Base-by-base conservation (phyloP, 2,797 vertebrate genomes). In the Poecilia picta region DNA sequence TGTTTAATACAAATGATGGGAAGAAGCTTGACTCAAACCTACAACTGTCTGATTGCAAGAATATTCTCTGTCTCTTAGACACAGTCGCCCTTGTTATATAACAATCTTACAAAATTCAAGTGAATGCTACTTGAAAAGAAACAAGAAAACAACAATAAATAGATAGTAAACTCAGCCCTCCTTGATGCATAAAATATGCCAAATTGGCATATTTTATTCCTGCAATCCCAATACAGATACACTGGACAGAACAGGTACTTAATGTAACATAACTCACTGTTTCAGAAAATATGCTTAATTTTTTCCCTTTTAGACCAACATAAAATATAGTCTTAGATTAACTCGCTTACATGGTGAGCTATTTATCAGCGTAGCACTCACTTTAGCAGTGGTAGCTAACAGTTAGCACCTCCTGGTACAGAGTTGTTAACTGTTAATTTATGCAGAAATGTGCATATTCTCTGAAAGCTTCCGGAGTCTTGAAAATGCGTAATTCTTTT, bases 401-500 rank as follows among this genome's bases (percentile, higher is more conserved):
- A 20, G 16, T 55, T 4, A 0, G 5, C 59, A 72, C 25, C 33
- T 51, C 72, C 57, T 81, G 57, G 20, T 53, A 25, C 51, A 53
- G 23, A 53, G 23, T 53, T 25, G 51, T 10, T 57, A 12, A 57
- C 25, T 57, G 10, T 12, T 57, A 13, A 57, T 57, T 57, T 25
- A 51, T 51, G n/a, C 43, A 83, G 70, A 72, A 71, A 76, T 18
- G 75, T 74, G 76, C 55, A 72, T 55, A n/a, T 70, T 73, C 83
- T 83, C 74, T 80, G 31, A 82, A 72, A 80, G 46, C 10, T 31
- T 36, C 39, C 31, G 53, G 74, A 76, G 80, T 81, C 53, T 59
- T 81, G 57, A 87, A 77, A 86, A 76, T 31, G 49, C 15, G 70
- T 57, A 59, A 53, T 79, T 72, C 66, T 53, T 46, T 74, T 71